Evolutionary conservation across 2,888 invertebrate genomes (phyloP), one percentile per base, ranked within the genome.

Genomic region (Amphiduros pacificus): DNA sequence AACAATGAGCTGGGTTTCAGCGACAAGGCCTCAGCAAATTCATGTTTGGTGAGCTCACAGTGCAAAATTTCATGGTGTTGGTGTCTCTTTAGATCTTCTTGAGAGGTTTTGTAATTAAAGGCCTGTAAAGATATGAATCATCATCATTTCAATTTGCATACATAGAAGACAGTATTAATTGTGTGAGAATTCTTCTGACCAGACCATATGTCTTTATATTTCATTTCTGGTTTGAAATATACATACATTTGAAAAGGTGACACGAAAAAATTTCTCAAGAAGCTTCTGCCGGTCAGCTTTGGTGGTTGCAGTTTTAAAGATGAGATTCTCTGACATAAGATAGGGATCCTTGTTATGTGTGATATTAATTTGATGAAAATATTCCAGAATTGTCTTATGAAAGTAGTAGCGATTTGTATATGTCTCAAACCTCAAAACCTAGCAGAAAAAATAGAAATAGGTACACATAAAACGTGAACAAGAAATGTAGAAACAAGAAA

Each of bases 11-110:
- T 82, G 0, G 85, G 76, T 63, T 83, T 82, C 84, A 88, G 85
- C 44, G 85, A 85, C 60, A 88, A 75, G 1, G 87, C 85, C 63
- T 87, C 87, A 0, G 88, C 87, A 80, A 88, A 88, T 76, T 88
- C 88, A 40, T 74, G 73, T 73, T 77, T 75, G 0, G 87, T 87
- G 41, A 87, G 72, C 73, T 87, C 86, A 22, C 85, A 86, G 56
- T 84, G 77, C 41, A 85, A 79, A 2, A 86, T 80, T 71, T 86
- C 84, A 69, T 80, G 82, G 11, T 85, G 83, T 2, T 82, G 76
- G 61, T 64, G 44, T 1, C 31, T 53, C 9, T 52, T 24, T 20
- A 24, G 28, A 14, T 28, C 41, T 1, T 69, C 68, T 29, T 55
- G 60, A 14, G 53, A 53, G 9, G 61, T 56, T 20, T 69, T 60